These are phyloP conservation scores for Argynnis bischoffii DNA, from an alignment of 2,888 invertebrate genomes.

Conservation along the genomic window DNA sequence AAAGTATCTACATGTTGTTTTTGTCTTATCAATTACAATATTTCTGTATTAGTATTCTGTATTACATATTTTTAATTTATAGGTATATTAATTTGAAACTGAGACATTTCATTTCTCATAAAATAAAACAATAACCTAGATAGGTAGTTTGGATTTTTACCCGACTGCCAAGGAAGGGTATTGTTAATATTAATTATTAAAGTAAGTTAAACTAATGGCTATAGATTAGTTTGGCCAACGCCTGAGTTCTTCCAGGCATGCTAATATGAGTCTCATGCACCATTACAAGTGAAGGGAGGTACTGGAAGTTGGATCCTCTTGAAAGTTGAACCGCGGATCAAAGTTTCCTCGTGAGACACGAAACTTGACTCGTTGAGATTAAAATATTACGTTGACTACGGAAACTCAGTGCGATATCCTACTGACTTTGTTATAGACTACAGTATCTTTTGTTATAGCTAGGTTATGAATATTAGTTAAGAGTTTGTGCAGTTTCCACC, in stretches of 20 bases:
- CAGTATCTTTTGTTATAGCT: slow-evolving; percentile 37
- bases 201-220: slow-evolving; percentile 4
- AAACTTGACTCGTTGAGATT: slow-evolving; percentile 77
- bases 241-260: slow-evolving; percentile 20
- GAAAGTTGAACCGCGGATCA: slow-evolving; percentile 72
- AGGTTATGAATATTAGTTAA: slow-evolving; percentile 20
- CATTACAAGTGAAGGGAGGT: slow-evolving; percentile 31
- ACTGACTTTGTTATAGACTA: slow-evolving; percentile 46
- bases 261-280: slow-evolving; percentile 29
- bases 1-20: no score
- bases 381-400: slow-evolving; percentile 73
- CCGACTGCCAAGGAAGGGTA: neutral
- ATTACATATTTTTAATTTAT: no score
- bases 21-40: no score
- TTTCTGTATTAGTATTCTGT: no score
- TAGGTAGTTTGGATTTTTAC: neutral
- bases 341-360: slow-evolving; percentile 73
- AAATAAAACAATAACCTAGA: no score
- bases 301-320: slow-evolving; percentile 49
- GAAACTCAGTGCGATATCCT: slow-evolving; percentile 61
- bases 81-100: no score
- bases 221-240: slow-evolving; percentile 17
- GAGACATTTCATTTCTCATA: no score
- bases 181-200: neutral
- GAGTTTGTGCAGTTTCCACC: slow-evolving; percentile 11